Base-by-base conservation (phyloP, 2,113 vertebrate genomes). In the Chascanopsetta lugubris region DNA sequence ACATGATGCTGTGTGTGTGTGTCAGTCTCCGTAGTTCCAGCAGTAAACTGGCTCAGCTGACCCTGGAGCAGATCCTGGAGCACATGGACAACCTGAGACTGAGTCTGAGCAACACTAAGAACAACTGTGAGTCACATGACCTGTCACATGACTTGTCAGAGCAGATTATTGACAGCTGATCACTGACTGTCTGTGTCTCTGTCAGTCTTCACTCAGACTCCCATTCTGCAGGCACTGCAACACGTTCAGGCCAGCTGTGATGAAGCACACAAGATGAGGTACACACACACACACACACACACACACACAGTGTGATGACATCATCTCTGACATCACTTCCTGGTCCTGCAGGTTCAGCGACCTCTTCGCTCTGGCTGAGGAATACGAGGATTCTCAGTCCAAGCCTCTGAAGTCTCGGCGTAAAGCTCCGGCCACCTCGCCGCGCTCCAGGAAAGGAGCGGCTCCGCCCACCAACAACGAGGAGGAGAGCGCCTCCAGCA, bases 221-320 rank as follows among this genome's bases (percentile, higher is more conserved):
- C 97, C 0, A 97, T 98, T 70, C 94, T 98, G 5, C 97, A 98
- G 85, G 96, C 96, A 0, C 91, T 98, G 40, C 96, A 97, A 85
- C 96, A 98, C 1, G 96, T 98, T 54, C 96, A 98, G 90, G 96
- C 96, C 18, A 98, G 96, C 92, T 98, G 96, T 3, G 96, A 98
- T 0, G 96, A 98, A 56, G 94, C 93, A 0, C 96, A 97, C 89
- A 98, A 98, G 85, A 98, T 98, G 95, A 96, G 95, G 96, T 95
- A 57, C 21, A 85, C 85, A 38, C 10, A 11, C 21, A 20, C n/a
- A 36, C 42, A 43, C 15, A 13, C 46, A 34, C 40, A 49, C 43
- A 25, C n/a, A n/a, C 34, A 29, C 26, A 61, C 20, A 12, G 11
- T 6, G 8, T 9, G 1, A 3, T 61, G 29, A 75, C 63, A 45